Percentiles rank a stretch among this genome's conserved stretches.
phyloP scores from a whole-genome alignment of 2,113 vertebrate genomes.

The Maccullochella peelii region DNA sequence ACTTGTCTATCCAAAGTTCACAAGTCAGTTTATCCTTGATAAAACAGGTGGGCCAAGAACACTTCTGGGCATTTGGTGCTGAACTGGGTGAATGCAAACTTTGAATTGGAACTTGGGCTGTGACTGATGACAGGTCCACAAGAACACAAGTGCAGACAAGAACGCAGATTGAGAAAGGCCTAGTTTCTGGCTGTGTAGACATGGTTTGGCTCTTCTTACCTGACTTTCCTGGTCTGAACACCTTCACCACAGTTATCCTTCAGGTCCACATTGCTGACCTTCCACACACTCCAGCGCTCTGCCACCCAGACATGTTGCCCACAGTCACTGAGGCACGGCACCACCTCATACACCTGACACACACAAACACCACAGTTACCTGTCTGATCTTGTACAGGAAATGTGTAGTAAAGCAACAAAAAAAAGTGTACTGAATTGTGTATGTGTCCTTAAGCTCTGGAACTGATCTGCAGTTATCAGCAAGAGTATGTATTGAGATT shows the following conservation, averaged over 20 bases:
- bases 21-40: not conserved
- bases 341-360: constrained; percentile 93
- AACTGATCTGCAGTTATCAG: not conserved
- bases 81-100: too few relatives aligned
- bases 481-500: not conserved
- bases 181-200: not conserved
- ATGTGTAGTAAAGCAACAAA: not conserved
- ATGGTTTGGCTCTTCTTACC: constrained; percentile 80
- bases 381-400: not conserved
- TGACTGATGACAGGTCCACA: not conserved
- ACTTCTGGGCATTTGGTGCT: not conserved
- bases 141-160: too few relatives aligned
- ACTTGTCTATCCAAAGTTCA: not conserved
- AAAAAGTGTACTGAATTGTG: not conserved
- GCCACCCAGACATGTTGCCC: constrained; percentile 93
- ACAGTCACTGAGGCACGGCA: constrained; percentile 97
- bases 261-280: constrained; percentile 93
- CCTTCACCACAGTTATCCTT: constrained; percentile 96
- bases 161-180: not conserved
- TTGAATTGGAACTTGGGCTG: not conserved
- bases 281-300: constrained; percentile 97
- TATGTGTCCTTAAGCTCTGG: not conserved
- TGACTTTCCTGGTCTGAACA: constrained; percentile 96
- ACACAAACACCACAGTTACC: constrained; percentile 8
- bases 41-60: not conserved